Conservation (phyloP, 2,113 vertebrate species). For the Ageneiosus marmoratus region DNA sequence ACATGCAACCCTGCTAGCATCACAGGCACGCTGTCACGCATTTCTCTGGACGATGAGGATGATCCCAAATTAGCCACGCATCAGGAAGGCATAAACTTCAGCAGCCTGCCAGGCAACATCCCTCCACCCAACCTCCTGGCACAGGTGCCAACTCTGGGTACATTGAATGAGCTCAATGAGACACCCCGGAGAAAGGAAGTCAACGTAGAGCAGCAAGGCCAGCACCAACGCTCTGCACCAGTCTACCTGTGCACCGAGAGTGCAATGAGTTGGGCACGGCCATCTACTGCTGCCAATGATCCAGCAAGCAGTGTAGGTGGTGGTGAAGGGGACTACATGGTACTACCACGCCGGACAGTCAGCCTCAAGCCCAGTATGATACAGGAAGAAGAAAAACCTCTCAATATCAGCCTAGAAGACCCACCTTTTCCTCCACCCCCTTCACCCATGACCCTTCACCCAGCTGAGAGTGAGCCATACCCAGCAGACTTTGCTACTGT, state of each 20-base stretch:
- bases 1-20: slow-evolving; percentile 96
- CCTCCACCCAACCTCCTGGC: slow-evolving; percentile 86
- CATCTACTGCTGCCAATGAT: slow-evolving; percentile 68
- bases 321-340: slow-evolving; percentile 94
- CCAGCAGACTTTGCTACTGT: slow-evolving; percentile 83
- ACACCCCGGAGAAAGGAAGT: slow-evolving; percentile 81
- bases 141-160: slow-evolving; percentile 83
- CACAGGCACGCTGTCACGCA: slow-evolving; percentile 93
- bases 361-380: slow-evolving; percentile 85
- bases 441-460: slow-evolving; percentile 77
- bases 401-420: slow-evolving; percentile 82
- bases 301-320: slow-evolving; percentile 63
- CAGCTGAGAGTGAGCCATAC: slow-evolving; percentile 82
- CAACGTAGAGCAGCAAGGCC: slow-evolving; percentile 77
- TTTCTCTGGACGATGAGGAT: slow-evolving; percentile 94
- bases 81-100: slow-evolving; percentile 88
- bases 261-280: slow-evolving; percentile 84
- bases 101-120: slow-evolving; percentile 91
- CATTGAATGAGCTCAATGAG: slow-evolving; percentile 84
- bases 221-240: slow-evolving; percentile 71
- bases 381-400: slow-evolving; percentile 81
- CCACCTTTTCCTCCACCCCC: slow-evolving; percentile 81
- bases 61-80: slow-evolving; percentile 89
- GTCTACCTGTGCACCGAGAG: slow-evolving; percentile 94
- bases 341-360: slow-evolving; percentile 88